These are phyloP conservation scores for Heteromurus nitidus DNA, from an alignment of 2,888 invertebrate genomes.

Conservation along the genomic window DNA sequence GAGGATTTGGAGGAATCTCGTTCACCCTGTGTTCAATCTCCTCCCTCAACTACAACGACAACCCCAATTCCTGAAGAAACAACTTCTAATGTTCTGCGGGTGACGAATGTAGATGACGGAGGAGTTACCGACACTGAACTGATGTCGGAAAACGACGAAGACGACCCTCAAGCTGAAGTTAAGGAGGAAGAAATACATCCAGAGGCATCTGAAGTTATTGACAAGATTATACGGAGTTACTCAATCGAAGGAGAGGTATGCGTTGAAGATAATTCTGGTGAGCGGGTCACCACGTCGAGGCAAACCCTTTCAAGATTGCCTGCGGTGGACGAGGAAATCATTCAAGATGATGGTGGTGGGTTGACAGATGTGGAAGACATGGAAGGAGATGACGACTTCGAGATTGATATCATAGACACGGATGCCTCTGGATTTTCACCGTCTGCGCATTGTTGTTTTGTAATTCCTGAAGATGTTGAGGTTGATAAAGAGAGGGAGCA, in stretches of 20 bases:
- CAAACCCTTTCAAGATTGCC: conserved; percentile 22
- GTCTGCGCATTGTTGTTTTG: conserved; percentile 37
- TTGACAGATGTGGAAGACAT: conserved; percentile 77
- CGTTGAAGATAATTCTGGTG: conserved; percentile 63
- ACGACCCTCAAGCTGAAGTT: conserved; percentile 24
- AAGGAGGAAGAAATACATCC: conserved; percentile 29
- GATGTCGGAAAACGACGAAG: conserved; percentile 66
- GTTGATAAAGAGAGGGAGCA: conserved; percentile 19
- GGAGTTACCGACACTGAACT: conserved; percentile 69
- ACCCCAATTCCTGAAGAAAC: too few relatives aligned
- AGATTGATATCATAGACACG: conserved; percentile 50
- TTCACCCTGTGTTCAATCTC: conserved; percentile 37
- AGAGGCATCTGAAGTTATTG: conserved; percentile 49
- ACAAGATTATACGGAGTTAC: conserved; percentile 62
- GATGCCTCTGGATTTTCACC: conserved; percentile 42
- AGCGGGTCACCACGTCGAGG: conserved; percentile 48
- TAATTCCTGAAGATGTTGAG: neutral
- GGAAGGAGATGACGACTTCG: conserved; percentile 75
- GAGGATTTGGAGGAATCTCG: conserved; percentile 77
- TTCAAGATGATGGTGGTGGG: conserved; percentile 76
- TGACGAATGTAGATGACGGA: conserved; percentile 48
- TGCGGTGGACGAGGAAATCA: neutral
- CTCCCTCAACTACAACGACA: too few relatives aligned
- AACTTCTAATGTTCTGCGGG: too few relatives aligned
- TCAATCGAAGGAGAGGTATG: conserved; percentile 64